Conservation (phyloP, 2,797 vertebrate genomes). For the Sphaeramia orbicularis region DNA sequence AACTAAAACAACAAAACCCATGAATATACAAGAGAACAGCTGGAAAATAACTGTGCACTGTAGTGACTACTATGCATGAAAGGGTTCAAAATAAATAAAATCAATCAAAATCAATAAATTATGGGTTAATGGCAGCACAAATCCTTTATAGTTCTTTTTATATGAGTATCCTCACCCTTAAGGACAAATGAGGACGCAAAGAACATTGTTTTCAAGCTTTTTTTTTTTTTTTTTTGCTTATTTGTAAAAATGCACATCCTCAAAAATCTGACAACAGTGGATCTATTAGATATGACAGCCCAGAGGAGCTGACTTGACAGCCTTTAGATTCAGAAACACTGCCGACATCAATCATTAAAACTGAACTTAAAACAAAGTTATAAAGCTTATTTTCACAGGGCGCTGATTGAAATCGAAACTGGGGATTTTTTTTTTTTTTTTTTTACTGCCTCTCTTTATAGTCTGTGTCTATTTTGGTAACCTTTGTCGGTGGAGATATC, state of each 20-base stretch:
- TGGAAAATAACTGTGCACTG: too few relatives aligned
- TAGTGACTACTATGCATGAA: too few relatives aligned
- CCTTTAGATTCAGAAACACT: conserved; percentile 21
- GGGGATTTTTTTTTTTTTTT: conserved; percentile 3
- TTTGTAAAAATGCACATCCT: neutral
- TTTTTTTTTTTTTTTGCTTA: neutral
- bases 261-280: neutral
- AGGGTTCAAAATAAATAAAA: too few relatives aligned
- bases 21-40: too few relatives aligned
- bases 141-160: too few relatives aligned
- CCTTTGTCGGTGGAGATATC: conserved; percentile 37
- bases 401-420: conserved; percentile 38
- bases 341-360: conserved; percentile 29
- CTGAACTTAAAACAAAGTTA: conserved; percentile 31
- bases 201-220: neutral
- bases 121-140: too few relatives aligned
- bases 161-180: conserved; percentile 2
- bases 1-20: too few relatives aligned
- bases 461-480: conserved; percentile 51
- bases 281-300: conserved; percentile 3
- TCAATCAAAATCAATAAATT: too few relatives aligned
- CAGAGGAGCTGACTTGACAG: conserved; percentile 16
- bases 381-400: conserved; percentile 23
- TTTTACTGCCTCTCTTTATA: conserved; percentile 40
- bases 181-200: conserved; percentile 10